phyloP scores from a whole-genome alignment of 2,888 invertebrate genomes.

The Gasteruption jaculator region DNA sequence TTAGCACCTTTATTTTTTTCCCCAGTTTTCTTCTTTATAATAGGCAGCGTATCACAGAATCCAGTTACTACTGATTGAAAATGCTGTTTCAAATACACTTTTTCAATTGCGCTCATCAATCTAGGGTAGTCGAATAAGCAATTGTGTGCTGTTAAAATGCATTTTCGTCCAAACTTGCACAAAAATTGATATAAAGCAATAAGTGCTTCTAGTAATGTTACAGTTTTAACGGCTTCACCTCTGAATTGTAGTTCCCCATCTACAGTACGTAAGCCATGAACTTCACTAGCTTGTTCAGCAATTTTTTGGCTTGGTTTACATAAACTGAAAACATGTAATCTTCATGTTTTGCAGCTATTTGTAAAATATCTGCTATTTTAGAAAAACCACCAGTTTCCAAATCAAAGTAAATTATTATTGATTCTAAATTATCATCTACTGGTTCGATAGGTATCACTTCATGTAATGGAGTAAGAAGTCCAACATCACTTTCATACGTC shows the following conservation, averaged over 20 bases:
- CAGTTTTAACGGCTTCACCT: background rate
- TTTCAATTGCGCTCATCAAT: background rate
- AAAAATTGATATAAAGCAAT: background rate
- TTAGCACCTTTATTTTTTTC: background rate
- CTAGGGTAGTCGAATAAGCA: background rate
- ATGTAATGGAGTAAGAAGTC: too few species aligned
- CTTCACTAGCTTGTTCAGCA: background rate
- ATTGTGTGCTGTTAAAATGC: background rate
- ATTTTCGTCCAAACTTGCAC: background rate
- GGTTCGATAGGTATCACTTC: too few species aligned
- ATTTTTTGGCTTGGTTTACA: conserved; percentile 10
- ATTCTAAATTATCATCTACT: conserved; percentile 1
- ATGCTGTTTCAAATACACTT: background rate
- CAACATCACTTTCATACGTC: too few species aligned
- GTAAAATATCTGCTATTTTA: conserved; percentile 14
- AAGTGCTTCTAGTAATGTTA: background rate
- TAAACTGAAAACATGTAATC: conserved; percentile 9
- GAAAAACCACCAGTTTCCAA: conserved; percentile 16
- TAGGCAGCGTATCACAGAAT: background rate
- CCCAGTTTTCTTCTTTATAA: background rate
- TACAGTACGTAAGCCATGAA: conserved; percentile 5
- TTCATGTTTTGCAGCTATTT: conserved; percentile 14
- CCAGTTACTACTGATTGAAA: background rate
- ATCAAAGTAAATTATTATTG: conserved; percentile 16
- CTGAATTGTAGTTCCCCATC: conserved; percentile 4